A percentile compares a stretch with the other conserved stretches of the same genome.
phyloP scores from a whole-genome alignment of 1,140 invertebrate genomes.

The Akabosia matsudoensis region DNA sequence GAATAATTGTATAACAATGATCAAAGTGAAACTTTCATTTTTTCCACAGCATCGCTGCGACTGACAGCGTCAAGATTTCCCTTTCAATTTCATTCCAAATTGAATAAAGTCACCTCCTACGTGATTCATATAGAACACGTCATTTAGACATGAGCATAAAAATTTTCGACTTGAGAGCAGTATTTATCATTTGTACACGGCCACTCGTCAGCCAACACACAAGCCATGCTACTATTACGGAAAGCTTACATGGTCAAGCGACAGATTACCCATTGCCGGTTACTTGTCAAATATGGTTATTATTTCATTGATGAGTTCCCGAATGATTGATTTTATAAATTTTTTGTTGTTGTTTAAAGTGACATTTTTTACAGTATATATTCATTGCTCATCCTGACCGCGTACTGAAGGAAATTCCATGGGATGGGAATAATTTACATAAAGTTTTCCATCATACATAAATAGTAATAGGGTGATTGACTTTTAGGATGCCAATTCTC shows the following conservation, averaged over 20 bases:
- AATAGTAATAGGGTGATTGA: not conserved
- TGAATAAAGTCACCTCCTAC: not conserved
- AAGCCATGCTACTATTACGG: no score
- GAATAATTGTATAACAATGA: conserved; percentile 10
- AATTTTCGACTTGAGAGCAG: no score
- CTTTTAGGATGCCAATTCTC: not conserved
- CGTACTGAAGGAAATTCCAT: no score
- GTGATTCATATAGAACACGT: not conserved
- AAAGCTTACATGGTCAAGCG: no score
- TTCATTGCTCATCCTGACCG: no score
- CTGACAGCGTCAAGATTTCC: not conserved
- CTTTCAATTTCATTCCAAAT: conserved; percentile 22
- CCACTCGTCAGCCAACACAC: no score
- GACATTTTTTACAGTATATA: no score
- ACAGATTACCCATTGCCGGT: not conserved
- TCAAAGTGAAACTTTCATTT: conserved; percentile 21
- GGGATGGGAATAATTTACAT: not conserved
- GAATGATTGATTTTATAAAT: no score
- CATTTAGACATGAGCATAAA: not conserved
- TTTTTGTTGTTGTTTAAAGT: no score
- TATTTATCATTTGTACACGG: no score
- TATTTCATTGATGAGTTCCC: not conserved
- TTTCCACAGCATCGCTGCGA: not conserved
- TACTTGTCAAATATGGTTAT: not conserved
- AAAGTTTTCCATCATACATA: not conserved